These are phyloP conservation scores for Cheirogaleus medius DNA, from an alignment of 2,113 vertebrate genomes.

Conservation along the genomic window DNA sequence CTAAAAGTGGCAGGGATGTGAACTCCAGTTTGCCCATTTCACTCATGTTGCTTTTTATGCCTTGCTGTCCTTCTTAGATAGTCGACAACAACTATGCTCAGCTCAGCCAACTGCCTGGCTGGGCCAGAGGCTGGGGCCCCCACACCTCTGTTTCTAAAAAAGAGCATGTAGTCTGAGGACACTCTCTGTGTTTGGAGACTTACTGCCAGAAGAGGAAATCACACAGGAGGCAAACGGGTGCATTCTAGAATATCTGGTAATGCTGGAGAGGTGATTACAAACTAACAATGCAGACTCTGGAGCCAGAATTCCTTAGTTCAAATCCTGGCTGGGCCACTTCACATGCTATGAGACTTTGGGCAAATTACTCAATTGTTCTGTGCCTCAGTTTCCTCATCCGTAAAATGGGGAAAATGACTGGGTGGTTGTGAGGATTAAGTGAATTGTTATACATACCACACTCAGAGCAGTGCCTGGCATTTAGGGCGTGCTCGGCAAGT, in stretches of 20 bases:
- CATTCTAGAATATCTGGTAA: background rate
- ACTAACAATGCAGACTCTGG: background rate
- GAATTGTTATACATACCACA: background rate
- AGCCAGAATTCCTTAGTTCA: background rate
- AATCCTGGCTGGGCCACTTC: background rate
- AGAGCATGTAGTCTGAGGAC: background rate
- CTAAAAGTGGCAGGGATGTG: background rate
- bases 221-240: background rate
- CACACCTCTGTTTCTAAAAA: background rate
- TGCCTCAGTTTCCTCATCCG: background rate
- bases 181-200: background rate
- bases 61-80: background rate
- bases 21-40: background rate
- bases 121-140: background rate
- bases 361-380: background rate
- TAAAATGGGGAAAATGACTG: background rate
- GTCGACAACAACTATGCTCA: background rate
- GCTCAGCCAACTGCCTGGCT: background rate
- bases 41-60: background rate
- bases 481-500: background rate
- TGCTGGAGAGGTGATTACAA: background rate
- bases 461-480: background rate
- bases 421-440: background rate
- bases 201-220: background rate
- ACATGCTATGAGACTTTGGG: background rate